Evolutionary conservation across 2,888 invertebrate species (phyloP), one percentile per base, ranked within the genome.

Genomic region (Congeria kusceri): DNA sequence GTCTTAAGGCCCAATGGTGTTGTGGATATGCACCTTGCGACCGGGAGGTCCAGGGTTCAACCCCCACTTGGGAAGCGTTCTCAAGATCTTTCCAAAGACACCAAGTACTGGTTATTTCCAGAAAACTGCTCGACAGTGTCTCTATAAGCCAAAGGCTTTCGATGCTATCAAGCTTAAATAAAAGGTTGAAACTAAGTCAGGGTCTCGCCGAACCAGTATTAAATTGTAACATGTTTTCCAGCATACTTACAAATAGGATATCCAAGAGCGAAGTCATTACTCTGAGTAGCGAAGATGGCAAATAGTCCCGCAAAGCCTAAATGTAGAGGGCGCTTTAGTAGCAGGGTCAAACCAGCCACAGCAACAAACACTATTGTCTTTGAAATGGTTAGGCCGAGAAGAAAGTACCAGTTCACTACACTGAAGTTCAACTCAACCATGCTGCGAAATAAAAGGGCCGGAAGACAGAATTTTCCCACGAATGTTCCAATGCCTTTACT

Each of bases 221-320:
- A n/a, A 39, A 39, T 39, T 39, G 11, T 13, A 39, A 39, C 39
- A 5, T 11, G 3, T 39, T 39, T 39, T 11, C 39, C 39, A 39
- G 39, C 1, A 57, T 61, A 94, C 95, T 95, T 95, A 97, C 98
- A 96, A 88, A 98, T 98, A 7, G 99, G 98, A 94, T 96, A 98
- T 80, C 98, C 98, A 87, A 99, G 95, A 25, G 99, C 98, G 94
- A 99, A 98, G 94, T 99, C 99, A 95, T 99, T 99, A 92, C 98
- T 98, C 93, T 98, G 98, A 0, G 98, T 98, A 88, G 97, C 96
- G 93, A 98, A 98, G 90, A 99, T 98, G 23, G 97, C 97, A 95
- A 97, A 97, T 75, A 99, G 95, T 18, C 98, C 98, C 58, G 98
- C 97, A 90, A 96, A 95, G 3, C 97, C 97, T 84, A 96, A 95